Evolutionary conservation across 2,797 vertebrate genomes (phyloP), one percentile per base, ranked within the genome.

Genomic region (Schizopygopsis pylzovi): DNA sequence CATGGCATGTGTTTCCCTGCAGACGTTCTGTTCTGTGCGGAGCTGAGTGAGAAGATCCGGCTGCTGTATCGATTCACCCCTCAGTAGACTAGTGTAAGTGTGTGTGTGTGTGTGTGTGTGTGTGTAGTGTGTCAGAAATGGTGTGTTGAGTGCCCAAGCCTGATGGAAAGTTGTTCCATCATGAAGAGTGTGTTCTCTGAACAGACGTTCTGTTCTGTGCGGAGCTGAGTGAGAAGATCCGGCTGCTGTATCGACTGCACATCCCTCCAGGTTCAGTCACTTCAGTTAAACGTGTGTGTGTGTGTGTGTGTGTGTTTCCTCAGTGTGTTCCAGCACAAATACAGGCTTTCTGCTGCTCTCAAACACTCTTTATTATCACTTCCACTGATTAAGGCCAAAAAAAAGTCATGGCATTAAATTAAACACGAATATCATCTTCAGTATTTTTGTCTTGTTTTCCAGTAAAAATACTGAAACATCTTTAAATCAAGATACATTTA

Each of bases 181-280:
- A n/a, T n/a, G n/a, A n/a, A n/a, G n/a, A n/a, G n/a, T n/a, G n/a
- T n/a, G n/a, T n/a, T n/a, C n/a, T n/a, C n/a, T n/a, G n/a, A n/a
- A n/a, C 92, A 99, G 98, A 99, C 90, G 92, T 95, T 37, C 94
- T 99, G 92, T 99, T 98, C 92, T 95, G 97, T 67, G 97, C 96
- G 88, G 98, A 99, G 89, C 96, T 99, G 95, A 99, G 96, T 84
- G 97, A 97, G 93, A 99, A 97, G 89, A 96, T 99, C 49, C 91
- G 96, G 85, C 91, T 99, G 79, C 91, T 99, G 0, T 99, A 98
- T 88, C 96, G 95, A 68, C 96, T 99, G 65, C 98, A 99, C 89
- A 97, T 98, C 79, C 97, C 97, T 28, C 98, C 98, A 75, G 98
- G 98, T 99, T 89, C 93, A 94, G 89, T 68, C 18, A 16, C 20